A percentile compares a stretch with the other conserved stretches of the same genome.
phyloP scores from a whole-genome alignment of 1,140 invertebrate species.

The Orchesella cincta region DNA sequence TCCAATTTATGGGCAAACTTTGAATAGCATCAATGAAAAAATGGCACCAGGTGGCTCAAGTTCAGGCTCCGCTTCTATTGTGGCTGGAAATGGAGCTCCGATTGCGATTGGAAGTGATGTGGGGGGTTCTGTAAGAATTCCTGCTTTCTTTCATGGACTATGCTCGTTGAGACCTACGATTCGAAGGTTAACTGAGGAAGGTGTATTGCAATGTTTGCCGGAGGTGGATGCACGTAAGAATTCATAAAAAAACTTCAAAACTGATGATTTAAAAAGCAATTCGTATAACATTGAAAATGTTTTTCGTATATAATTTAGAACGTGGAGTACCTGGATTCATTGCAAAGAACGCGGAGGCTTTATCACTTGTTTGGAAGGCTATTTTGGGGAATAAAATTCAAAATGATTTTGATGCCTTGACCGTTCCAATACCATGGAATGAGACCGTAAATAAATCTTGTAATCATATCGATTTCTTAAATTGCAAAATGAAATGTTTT shows the following conservation, averaged over 20 bases:
- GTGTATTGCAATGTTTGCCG: slow-evolving; percentile 30
- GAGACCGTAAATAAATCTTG: too few relatives aligned
- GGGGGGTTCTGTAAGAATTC: slow-evolving; percentile 65
- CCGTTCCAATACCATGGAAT: slow-evolving; percentile 49
- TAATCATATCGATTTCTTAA: too few relatives aligned
- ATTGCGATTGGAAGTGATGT: slow-evolving; percentile 57
- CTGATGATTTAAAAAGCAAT: not conserved
- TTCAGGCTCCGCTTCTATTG: slow-evolving; percentile 51
- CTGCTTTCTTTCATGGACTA: slow-evolving; percentile 64
- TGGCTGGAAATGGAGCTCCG: slow-evolving; percentile 55
- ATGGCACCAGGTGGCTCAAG: slow-evolving; percentile 57
- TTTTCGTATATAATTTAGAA: slow-evolving; percentile 31
- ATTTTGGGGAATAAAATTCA: slow-evolving; percentile 37
- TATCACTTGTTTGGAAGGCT: slow-evolving; percentile 28
- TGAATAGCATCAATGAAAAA: slow-evolving; percentile 54
- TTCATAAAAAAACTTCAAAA: not conserved
- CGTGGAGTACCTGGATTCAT: slow-evolving; percentile 48
- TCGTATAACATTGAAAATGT: not conserved
- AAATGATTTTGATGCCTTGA: slow-evolving; percentile 45
- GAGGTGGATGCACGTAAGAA: slow-evolving; percentile 38
- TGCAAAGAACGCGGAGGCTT: slow-evolving; percentile 25
- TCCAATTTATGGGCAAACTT: slow-evolving; percentile 58
- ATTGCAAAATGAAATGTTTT: too few relatives aligned
- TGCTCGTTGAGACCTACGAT: slow-evolving; percentile 60
- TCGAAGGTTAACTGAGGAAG: slow-evolving; percentile 45